These are phyloP conservation scores for Erpobdella octoculata DNA, from an alignment of 2,888 invertebrate species.

Conservation along the genomic window DNA sequence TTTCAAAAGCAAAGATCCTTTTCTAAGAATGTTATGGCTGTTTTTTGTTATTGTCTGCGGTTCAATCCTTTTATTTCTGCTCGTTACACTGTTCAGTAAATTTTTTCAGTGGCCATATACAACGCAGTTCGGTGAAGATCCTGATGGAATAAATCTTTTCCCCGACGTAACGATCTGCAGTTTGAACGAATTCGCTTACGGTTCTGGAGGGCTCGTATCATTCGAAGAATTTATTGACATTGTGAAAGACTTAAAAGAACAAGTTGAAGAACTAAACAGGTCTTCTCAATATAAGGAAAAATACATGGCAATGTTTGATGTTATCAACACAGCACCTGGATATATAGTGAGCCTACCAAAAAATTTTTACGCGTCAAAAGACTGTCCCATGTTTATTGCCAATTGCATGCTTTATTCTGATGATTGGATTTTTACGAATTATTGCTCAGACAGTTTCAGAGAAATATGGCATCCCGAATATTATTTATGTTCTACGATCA, in stretches of 20 bases:
- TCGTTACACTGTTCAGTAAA: not conserved
- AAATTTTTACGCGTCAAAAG: not conserved
- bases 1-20: conserved; percentile 8
- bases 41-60: not conserved
- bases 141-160: not conserved
- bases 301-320: no score
- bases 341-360: no score
- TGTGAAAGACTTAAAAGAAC: no score
- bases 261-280: no score
- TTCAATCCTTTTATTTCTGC: conserved; percentile 8
- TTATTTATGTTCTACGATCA: conserved; percentile 14
- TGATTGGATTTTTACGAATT: not conserved
- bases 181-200: not conserved
- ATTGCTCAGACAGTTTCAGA: conserved; percentile 4
- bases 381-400: conserved; percentile 4
- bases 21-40: conserved; percentile 11
- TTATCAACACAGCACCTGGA: no score
- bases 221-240: no score
- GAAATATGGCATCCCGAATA: conserved; percentile 7
- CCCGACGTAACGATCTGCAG: conserved; percentile 19
- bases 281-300: no score
- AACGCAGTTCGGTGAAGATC: conserved; percentile 9
- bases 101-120: conserved; percentile 12
- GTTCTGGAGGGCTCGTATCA: no score
- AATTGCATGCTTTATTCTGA: not conserved